These are phyloP conservation scores for Lottia scabra DNA, from an alignment of 2,888 invertebrate genomes.

Conservation along the genomic window DNA sequence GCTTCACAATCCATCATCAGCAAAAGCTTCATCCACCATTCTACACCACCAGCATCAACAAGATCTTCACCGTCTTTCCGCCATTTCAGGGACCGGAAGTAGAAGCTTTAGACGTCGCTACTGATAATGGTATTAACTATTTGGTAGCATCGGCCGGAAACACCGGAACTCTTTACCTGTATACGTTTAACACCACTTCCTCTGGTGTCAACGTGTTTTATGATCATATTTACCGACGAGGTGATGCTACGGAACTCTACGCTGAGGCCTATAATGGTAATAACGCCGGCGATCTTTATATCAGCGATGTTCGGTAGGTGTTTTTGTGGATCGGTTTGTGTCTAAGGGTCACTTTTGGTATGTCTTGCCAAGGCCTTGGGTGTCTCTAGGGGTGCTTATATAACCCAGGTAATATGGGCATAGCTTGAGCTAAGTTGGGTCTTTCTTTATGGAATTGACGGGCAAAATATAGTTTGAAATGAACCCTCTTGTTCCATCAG, in stretches of 20 bases:
- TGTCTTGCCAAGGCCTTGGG: too few species aligned
- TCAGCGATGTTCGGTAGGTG: slow-evolving; percentile 11
- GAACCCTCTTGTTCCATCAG: too few species aligned
- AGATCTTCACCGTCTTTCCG: not conserved
- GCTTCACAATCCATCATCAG: too few species aligned
- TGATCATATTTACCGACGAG: slow-evolving; percentile 7
- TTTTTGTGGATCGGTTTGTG: too few species aligned
- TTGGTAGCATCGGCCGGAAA: slow-evolving; percentile 7
- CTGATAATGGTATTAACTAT: not conserved
- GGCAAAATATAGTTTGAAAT: too few species aligned
- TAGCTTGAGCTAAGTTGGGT: too few species aligned
- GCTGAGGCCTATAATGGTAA: not conserved
- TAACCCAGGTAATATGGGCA: too few species aligned
- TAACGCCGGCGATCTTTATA: slow-evolving; percentile 3
- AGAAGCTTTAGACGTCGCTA: slow-evolving; percentile 6
- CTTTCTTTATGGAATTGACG: too few species aligned
- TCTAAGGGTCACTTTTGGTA: too few species aligned
- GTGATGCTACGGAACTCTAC: slow-evolving; percentile 2
- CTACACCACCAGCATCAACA: too few species aligned
- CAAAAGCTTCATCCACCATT: too few species aligned
- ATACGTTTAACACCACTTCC: slow-evolving; percentile 4
- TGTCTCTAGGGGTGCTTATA: too few species aligned
- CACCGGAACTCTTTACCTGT: slow-evolving; percentile 11
- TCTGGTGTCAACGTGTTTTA: not conserved
- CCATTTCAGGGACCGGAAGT: slow-evolving; percentile 12